Percentiles rank a stretch among this genome's conserved stretches.
These are phyloP conservation scores for Hydropotes inermis DNA, from an alignment of 2,113 vertebrate genomes.

Conservation along the genomic window DNA sequence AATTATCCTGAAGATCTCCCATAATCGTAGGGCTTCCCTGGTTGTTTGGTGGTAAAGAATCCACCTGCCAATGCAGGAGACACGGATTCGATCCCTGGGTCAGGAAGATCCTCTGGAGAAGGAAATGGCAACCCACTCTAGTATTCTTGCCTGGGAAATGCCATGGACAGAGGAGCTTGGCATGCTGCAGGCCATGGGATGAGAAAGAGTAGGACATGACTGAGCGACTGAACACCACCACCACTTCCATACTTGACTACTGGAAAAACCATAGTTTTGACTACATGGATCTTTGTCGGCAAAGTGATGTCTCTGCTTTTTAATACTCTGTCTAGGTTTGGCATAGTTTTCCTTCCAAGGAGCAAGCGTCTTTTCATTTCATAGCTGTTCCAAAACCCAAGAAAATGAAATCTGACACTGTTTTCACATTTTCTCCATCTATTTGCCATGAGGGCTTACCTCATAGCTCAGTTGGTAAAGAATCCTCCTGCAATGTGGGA, in stretches of 20 bases:
- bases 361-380: not conserved
- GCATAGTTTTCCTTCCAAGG: not conserved
- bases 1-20: not conserved
- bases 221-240: not conserved
- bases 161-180: not conserved
- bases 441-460: not conserved
- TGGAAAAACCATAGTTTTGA: not conserved
- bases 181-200: not conserved
- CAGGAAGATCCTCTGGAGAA: not conserved
- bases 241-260: not conserved
- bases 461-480: not conserved
- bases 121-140: not conserved
- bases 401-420: not conserved
- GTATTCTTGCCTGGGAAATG: not conserved
- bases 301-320: not conserved
- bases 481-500: accelerated
- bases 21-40: not conserved
- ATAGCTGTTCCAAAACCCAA: not conserved
- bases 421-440: not conserved
- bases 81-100: accelerated
- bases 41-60: not conserved
- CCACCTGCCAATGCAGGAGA: not conserved
- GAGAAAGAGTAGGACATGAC: not conserved
- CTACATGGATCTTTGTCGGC: not conserved
- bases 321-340: not conserved